These are phyloP conservation scores for Sceloporus tristichus DNA, from an alignment of 2,113 vertebrate genomes.

Conservation along the genomic window DNA sequence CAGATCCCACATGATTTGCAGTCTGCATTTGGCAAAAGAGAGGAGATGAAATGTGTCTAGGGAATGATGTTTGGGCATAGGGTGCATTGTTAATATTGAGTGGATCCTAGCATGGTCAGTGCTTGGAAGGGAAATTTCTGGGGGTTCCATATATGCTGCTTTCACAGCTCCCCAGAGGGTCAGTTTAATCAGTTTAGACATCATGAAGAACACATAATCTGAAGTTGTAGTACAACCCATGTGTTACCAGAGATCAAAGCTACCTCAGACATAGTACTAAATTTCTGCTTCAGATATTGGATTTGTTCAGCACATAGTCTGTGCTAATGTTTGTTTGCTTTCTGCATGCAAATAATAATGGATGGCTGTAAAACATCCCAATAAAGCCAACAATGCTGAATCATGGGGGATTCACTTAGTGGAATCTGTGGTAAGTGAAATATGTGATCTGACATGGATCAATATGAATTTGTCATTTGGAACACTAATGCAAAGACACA, in stretches of 20 bases:
- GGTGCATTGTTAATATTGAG: background rate
- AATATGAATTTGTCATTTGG: slow-evolving; percentile 20
- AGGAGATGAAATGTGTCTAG: background rate
- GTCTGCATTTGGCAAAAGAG: background rate
- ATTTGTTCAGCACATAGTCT: background rate
- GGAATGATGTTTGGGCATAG: background rate
- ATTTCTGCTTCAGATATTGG: background rate
- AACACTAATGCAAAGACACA: slow-evolving; percentile 34
- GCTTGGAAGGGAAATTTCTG: slow-evolving; percentile 2
- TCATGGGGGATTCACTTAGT: slow-evolving; percentile 29
- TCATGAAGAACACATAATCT: background rate
- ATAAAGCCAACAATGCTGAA: background rate
- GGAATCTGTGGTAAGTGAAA: background rate
- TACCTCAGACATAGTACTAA: background rate
- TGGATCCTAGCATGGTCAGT: background rate
- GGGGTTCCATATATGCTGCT: background rate
- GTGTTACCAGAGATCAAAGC: background rate
- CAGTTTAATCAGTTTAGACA: slow-evolving; percentile 11
- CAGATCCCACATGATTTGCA: background rate
- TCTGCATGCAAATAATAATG: background rate
- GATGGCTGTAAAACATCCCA: background rate
- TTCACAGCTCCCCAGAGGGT: background rate
- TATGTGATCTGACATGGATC: background rate
- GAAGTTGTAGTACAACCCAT: background rate
- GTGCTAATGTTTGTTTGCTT: background rate